A percentile compares a stretch with the other conserved stretches of the same genome.
Evolutionary conservation across 2,797 vertebrate genomes (phyloP).

Genomic region (Gymnothorax javanicus): DNA sequence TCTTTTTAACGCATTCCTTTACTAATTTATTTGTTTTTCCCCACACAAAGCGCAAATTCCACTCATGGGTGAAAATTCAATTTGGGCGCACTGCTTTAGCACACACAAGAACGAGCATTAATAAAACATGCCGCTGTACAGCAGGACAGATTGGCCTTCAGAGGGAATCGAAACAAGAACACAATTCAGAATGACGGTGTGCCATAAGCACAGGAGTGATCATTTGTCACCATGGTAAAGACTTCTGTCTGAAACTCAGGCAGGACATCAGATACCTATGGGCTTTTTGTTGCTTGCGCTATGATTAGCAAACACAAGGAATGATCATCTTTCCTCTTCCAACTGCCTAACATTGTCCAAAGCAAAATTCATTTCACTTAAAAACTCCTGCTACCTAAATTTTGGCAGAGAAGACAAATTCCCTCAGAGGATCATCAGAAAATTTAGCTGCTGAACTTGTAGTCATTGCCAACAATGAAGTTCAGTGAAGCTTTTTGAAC

Average conservation of each 20-base stretch:
- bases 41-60: background rate
- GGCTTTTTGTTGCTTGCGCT: background rate
- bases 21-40: background rate
- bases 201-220: background rate
- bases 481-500: no score
- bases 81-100: conserved; percentile 22
- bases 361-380: no score
- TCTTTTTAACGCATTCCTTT: conserved; percentile 18
- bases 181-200: conserved; percentile 14
- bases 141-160: background rate
- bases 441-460: no score
- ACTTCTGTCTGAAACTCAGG: background rate
- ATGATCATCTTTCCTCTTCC: background rate
- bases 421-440: no score
- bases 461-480: no score
- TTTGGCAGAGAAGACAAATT: no score
- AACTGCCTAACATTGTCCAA: background rate
- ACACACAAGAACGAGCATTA: background rate
- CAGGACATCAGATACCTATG: background rate
- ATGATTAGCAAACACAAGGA: background rate
- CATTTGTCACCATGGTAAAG: background rate
- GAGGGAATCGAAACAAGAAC: conserved; percentile 28
- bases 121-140: conserved; percentile 3
- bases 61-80: conserved; percentile 32
- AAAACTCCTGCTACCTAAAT: no score